Evolutionary conservation across 2,113 vertebrate genomes (phyloP).

Genomic region (Azemiops feae): DNA sequence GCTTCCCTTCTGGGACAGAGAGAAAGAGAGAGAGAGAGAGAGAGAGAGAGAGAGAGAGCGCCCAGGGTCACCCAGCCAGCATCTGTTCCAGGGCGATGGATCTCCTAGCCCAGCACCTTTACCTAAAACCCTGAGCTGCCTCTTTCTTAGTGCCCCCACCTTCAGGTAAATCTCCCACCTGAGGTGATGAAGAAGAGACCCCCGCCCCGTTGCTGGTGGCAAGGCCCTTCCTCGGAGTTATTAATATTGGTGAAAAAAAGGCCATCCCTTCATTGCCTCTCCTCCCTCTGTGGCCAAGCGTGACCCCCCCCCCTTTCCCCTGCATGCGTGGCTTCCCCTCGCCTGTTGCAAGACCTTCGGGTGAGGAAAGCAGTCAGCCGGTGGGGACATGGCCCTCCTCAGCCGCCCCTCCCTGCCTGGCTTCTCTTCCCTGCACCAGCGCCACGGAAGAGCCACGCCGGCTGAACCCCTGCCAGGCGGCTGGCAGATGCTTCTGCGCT

Average conservation of each 20-base stretch:
- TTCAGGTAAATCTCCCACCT: neutral
- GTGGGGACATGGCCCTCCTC: neutral
- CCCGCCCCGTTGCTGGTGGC: neutral
- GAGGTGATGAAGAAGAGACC: neutral
- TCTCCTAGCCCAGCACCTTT: neutral
- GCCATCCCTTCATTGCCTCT: neutral
- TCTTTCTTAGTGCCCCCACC: neutral
- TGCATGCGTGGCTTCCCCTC: neutral
- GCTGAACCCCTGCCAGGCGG: neutral
- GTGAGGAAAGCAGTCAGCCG: neutral
- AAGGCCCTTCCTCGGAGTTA: neutral
- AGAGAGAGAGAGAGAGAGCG: no score
- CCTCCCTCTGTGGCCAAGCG: neutral
- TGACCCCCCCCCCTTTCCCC: neutral
- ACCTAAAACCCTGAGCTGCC: neutral
- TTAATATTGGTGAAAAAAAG: neutral
- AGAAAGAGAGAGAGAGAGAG: rapidly evolving
- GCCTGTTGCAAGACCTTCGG: neutral
- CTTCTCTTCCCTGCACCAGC: neutral
- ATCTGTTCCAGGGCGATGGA: neutral
- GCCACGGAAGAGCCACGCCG: no score
- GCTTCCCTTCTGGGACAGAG: no score
- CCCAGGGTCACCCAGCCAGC: neutral
- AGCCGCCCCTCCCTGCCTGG: neutral
- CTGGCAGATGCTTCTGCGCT: neutral